Base-by-base conservation (phyloP, 2,888 invertebrate genomes). In the Drosophila mimetica region DNA sequence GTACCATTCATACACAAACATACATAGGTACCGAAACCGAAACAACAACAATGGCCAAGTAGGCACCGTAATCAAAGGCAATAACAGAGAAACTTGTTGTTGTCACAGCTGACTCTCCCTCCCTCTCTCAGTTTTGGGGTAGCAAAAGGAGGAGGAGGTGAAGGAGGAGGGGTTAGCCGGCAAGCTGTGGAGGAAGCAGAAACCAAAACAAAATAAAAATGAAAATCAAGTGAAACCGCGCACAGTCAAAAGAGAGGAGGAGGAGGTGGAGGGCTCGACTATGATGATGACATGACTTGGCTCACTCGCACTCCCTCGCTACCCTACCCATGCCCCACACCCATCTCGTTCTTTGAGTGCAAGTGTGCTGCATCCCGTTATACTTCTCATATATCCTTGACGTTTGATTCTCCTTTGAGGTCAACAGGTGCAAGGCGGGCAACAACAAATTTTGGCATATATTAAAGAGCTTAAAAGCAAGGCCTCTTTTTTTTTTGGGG, bases 121-220 rank as follows among this genome's bases (percentile, higher is more conserved):
- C 60, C 60, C 71, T 48, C 47, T 51, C 57, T 60, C 58, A 14
- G 22, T 44, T 57, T 48, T 57, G 25, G 48, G 55, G 58, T 48
- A 36, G 37, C 4, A 16, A 42, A 13, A 20, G 36, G 39, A 37
- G 44, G 44, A 25, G 41, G 41, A 42, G 44, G 44, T 20, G 41
- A 34, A 42, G 42, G 34, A 55, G 66, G 54, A 41, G 47, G 53
- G 58, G 51, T 30, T 61, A 64, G 66, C 64, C 64, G 64, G 64
- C 72, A 54, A 71, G 71, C 58, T 51, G 71, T 59, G 60, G 59
- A 71, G 71, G 72, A 72, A 72, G 50, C 66, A 58, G 58, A 57
- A 74, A 70, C 59, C 77, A 75, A 75, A 77, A 77, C 77, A 75
- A 75, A 75, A 75, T 75, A 75, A 74, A 74, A 64, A 65, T 64